Conservation (phyloP, 1,140 invertebrate genomes). For the Meteorus sp. region DNA sequence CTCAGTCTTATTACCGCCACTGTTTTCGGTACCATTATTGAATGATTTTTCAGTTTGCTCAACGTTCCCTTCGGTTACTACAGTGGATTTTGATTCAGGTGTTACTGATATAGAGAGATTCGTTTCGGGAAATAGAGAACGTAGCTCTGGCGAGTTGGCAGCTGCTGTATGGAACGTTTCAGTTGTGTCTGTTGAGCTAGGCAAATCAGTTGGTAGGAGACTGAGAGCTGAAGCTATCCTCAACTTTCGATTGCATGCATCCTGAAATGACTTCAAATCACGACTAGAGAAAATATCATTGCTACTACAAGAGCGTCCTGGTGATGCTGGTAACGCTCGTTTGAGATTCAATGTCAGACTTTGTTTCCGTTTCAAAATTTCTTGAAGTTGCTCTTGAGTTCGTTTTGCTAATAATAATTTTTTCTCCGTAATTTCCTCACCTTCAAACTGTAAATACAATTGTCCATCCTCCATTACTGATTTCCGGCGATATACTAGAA, state of each 20-base stretch:
- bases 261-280: constrained; percentile 39
- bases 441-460: constrained; percentile 38
- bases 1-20: constrained; percentile 10
- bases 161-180: constrained; percentile 77
- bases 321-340: constrained; percentile 46
- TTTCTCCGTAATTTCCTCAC: constrained; percentile 50
- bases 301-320: constrained; percentile 35
- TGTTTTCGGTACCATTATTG: neutral
- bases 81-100: neutral
- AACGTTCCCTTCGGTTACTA: constrained; percentile 28
- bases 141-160: constrained; percentile 48
- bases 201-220: constrained; percentile 41
- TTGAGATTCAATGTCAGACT: constrained; percentile 53
- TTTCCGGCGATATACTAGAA: neutral
- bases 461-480: too few relatives aligned
- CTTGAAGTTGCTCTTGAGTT: constrained; percentile 58
- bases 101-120: neutral
- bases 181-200: constrained; percentile 60
- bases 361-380: constrained; percentile 54
- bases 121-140: constrained; percentile 32
- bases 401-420: constrained; percentile 55
- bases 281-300: constrained; percentile 44
- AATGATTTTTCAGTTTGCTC: constrained; percentile 24
- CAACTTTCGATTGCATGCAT: constrained; percentile 46
- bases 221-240: constrained; percentile 49